phyloP scores from a whole-genome alignment of 2,113 vertebrate species.

The Arenaria interpres region DNA sequence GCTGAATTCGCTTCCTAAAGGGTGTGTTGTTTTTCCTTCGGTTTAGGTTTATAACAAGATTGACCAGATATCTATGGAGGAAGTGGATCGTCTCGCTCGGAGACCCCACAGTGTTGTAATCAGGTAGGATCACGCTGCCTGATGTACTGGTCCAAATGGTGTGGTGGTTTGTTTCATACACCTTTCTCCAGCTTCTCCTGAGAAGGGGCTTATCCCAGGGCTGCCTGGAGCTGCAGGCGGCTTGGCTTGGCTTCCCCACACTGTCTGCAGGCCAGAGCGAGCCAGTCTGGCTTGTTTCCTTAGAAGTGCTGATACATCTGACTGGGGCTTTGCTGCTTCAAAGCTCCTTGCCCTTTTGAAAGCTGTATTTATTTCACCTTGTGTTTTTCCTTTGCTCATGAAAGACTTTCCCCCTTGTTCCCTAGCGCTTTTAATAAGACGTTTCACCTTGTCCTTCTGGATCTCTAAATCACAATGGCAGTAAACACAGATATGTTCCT shows the following conservation, averaged over 20 bases:
- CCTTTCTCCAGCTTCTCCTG: not conserved
- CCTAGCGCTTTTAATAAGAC: not conserved
- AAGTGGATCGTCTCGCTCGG: slow-evolving; percentile 91
- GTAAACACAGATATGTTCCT: not conserved
- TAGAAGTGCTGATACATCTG: not conserved
- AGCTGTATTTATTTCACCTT: not conserved
- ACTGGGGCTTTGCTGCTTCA: not conserved
- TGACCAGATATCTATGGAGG: slow-evolving; percentile 98
- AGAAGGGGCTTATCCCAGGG: not conserved
- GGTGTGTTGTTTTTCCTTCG: not conserved
- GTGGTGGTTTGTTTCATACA: not conserved
- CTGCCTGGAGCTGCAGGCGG: not conserved
- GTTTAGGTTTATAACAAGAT: slow-evolving; percentile 98
- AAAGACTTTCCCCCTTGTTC: not conserved
- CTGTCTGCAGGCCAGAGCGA: not conserved
- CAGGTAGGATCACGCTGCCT: slow-evolving; percentile 75
- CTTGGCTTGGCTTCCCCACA: not conserved
- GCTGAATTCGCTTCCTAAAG: not conserved
- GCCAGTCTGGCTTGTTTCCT: not conserved
- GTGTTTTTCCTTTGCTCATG: not conserved
- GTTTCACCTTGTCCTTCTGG: not conserved
- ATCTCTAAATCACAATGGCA: not conserved
- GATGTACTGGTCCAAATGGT: not conserved
- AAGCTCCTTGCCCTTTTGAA: not conserved
- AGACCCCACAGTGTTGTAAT: slow-evolving; percentile 92